phyloP scores from a whole-genome alignment of 2,797 vertebrate species.

The Uromys caudimaculatus region DNA sequence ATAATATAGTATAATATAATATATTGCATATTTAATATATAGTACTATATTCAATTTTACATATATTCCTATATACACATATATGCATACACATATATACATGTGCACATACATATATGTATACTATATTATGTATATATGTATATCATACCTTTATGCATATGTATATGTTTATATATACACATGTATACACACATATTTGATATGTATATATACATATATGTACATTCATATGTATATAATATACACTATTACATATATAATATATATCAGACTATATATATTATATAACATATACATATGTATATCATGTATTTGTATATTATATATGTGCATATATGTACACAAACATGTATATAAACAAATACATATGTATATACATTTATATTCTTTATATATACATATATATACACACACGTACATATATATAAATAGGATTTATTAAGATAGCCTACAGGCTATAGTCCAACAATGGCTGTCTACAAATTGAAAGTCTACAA shows the following conservation, averaged over 20 bases:
- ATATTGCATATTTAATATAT: not conserved
- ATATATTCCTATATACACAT: not conserved
- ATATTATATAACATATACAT: not conserved
- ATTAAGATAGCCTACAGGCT: not conserved
- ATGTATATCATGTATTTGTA: not conserved
- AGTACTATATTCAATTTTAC: not conserved
- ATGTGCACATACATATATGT: too few relatives aligned
- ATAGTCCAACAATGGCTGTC: not conserved
- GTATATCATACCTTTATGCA: too few relatives aligned
- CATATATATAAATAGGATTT: not conserved
- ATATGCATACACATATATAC: not conserved
- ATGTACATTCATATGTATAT: not conserved
- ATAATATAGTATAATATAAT: not conserved
- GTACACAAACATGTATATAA: not conserved
- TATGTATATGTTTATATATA: too few relatives aligned
- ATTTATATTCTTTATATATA: too few relatives aligned
- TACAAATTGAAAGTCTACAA: not conserved
- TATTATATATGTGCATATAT: not conserved
- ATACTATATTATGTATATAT: too few relatives aligned
- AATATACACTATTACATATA: not conserved
- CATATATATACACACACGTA: too few relatives aligned
- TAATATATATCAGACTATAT: too few relatives aligned
- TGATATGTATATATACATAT: not conserved
- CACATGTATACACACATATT: not conserved
- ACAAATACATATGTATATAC: too few relatives aligned